These are phyloP conservation scores for Furnarius figulus DNA, from an alignment of 2,113 vertebrate species.

Conservation along the genomic window DNA sequence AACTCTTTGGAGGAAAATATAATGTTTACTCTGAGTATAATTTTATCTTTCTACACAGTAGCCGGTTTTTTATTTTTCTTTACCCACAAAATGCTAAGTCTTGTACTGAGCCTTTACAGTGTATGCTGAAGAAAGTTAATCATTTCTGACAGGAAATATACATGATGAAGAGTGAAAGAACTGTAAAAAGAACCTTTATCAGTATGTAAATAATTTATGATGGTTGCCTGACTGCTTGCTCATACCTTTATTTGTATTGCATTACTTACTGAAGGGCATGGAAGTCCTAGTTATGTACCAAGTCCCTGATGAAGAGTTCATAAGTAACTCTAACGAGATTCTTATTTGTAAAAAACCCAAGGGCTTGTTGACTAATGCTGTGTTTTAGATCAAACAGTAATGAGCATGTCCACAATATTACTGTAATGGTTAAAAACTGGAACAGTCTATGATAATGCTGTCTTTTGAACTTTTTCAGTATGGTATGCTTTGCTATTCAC, in stretches of 20 bases:
- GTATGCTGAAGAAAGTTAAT: neutral
- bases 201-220: neutral
- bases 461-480: neutral
- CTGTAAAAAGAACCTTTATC: neutral
- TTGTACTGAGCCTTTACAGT: neutral
- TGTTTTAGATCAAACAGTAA: neutral
- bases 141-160: neutral
- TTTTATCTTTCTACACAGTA: neutral
- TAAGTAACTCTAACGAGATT: neutral
- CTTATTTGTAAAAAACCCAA: neutral
- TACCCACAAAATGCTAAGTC: neutral
- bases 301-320: neutral
- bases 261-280: neutral
- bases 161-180: neutral
- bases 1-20: neutral
- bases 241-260: neutral
- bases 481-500: neutral
- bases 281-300: neutral
- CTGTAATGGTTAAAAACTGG: neutral
- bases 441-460: fast-evolving
- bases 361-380: neutral
- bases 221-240: neutral
- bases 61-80: fast-evolving
- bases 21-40: neutral
- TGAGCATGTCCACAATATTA: neutral